Base-by-base conservation (phyloP, 1,140 invertebrate genomes). In the Euschistus heros region DNA sequence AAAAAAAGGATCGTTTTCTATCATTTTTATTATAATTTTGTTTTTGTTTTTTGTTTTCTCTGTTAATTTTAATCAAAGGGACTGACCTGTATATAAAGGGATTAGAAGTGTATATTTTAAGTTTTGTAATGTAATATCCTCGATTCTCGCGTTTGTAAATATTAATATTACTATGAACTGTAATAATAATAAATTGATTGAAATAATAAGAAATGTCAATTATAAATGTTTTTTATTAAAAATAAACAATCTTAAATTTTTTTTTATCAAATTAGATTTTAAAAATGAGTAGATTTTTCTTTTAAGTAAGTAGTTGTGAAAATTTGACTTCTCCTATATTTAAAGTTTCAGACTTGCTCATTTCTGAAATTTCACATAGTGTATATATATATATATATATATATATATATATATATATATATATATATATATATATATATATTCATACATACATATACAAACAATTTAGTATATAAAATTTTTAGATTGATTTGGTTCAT, bases 51-150 rank as follows among this genome's bases (percentile, higher is more conserved):
- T 24, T 57, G 18, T 57, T 57, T 57, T 57, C 15, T 57, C 24
- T 57, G 54, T 57, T 57, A 57, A 24, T 57, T 57, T 57, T 57
- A 57, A 57, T 57, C 54, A 57, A 57, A 57, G 54, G 54, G 24
- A 57, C 54, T 57, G 54, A 57, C 26, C 24, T 57, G 54, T 57
- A 57, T 57, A 57, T 57, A 57, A 57, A 37, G 24, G 47, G 54
- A 57, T 26, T 57, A 57, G 54, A 57, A 24, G 18, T 57, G 54
- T 57, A 57, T 6, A 57, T 57, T 57, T 57, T 57, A 57, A 24
- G 54, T 57, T 57, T 57, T 57, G 54, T 57, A 57, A 57, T 57
- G 54, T 27, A 57, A 50, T 26, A 57, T 57, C 18, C 20, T 57
- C 54, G 54, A 24, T 26, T 57, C 33, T 57, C 54, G 24, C 54